Conservation (phyloP, 1,140 invertebrate genomes). For the Euwallacea fornicatus region DNA sequence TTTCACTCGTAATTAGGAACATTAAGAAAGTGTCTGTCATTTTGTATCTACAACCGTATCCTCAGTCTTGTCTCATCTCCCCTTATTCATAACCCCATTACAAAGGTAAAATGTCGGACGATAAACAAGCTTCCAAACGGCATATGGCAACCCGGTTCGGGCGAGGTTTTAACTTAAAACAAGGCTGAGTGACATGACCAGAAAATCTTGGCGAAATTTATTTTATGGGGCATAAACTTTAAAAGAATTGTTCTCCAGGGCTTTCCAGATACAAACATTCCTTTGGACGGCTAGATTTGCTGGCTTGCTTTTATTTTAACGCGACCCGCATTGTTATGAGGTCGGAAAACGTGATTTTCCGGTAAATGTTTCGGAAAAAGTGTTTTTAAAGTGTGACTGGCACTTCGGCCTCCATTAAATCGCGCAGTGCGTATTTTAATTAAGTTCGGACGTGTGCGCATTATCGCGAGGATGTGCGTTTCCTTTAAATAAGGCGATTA, state of each 20-base stretch:
- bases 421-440: too few relatives aligned
- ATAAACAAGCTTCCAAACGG: slow-evolving; percentile 15
- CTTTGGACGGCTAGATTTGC: slow-evolving; percentile 17
- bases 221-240: slow-evolving; percentile 34
- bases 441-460: too few relatives aligned
- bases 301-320: slow-evolving; percentile 17
- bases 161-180: slow-evolving; percentile 13
- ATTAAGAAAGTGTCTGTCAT: too few relatives aligned
- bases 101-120: neutral
- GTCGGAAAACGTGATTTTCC: neutral
- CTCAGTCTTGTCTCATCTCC: too few relatives aligned
- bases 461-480: too few relatives aligned
- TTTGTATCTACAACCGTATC: too few relatives aligned
- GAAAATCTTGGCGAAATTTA: slow-evolving; percentile 31
- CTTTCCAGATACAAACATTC: slow-evolving; percentile 21
- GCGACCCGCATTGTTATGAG: slow-evolving; percentile 18
- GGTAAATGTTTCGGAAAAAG: too few relatives aligned
- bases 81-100: neutral
- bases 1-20: too few relatives aligned
- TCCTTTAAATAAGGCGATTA: too few relatives aligned
- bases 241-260: slow-evolving; percentile 30
- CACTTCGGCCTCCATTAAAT: too few relatives aligned
- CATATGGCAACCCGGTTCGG: neutral
- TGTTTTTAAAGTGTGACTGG: too few relatives aligned
- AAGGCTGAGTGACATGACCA: slow-evolving; percentile 18